Base-by-base conservation (phyloP, 2,888 invertebrate species). In the Ophion ventricosus region DNA sequence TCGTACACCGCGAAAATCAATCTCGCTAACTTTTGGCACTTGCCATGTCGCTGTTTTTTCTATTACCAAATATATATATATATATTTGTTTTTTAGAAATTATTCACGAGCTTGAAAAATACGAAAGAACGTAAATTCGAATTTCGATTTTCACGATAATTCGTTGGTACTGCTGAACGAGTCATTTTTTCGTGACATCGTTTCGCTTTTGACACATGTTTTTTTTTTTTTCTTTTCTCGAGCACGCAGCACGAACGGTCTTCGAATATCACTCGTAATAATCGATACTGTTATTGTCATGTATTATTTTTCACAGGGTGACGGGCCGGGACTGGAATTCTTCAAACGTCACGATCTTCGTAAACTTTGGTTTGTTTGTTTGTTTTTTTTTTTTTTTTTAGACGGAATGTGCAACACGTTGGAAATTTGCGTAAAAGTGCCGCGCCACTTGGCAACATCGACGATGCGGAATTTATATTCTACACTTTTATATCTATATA, bases 101-200 rank as follows among this genome's bases (percentile, higher is more conserved):
- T n/a, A 25, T 61, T 25, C 14, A 73, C 29, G 25, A 26, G 4
- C 10, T 54, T 25, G n/a, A 5, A 26, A 63, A 35, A 25, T 64
- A 11, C 14, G 11, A 25, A 54, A 23, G 17, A 1, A 25, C 25
- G n/a, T 1, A 49, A 49, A 49, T 17, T 11, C 49, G 49, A 49
- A 14, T 7, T 35, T 59, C n/a, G 59, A 2, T 40, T 23, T 72
- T 17, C 25, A 17, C 20, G 35, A 70, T 70, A 20, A 40, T 61
- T 49, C 63, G 57, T 49, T 23, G 40, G 29, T 35, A 66, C 43
- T 57, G 35, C 29, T 17, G 25, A 67, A 49, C 67, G 59, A 63
- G 57, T 43, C 66, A 80, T 74, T 59, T 59, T 69, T 77, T 59
- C 20, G 70, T 63, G 26, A 49, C 11, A 54, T 49, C 23, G 11